phyloP scores from a whole-genome alignment of 2,113 vertebrate genomes.

The Dasyprocta punctata region DNA sequence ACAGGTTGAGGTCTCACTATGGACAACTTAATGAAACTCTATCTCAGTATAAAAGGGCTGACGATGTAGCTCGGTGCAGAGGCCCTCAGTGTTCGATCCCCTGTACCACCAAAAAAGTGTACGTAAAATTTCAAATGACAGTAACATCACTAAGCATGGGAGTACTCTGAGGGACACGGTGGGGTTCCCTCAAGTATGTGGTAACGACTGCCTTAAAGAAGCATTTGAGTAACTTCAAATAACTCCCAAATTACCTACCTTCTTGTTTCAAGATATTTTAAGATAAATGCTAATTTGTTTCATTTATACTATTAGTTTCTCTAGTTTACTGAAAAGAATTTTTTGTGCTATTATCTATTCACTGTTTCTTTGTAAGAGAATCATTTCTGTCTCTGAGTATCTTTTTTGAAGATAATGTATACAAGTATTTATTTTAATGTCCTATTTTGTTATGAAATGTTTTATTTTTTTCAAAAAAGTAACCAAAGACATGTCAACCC shows the following conservation, averaged over 20 bases:
- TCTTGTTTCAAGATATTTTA: not conserved
- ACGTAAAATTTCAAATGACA: not conserved
- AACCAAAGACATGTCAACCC: not conserved
- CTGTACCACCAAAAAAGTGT: not conserved
- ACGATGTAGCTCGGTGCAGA: not conserved
- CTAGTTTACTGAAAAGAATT: not conserved
- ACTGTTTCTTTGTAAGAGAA: not conserved
- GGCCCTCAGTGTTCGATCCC: not conserved
- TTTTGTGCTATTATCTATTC: not conserved
- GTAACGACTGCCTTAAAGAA: not conserved
- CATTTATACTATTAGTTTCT: not conserved
- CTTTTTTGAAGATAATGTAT: not conserved
- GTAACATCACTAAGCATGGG: not conserved
- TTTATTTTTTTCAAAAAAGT: not conserved
- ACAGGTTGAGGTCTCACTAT: not conserved
- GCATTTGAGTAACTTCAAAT: not conserved
- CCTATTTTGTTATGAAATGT: not conserved
- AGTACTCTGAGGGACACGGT: not conserved
- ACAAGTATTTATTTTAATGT: not conserved
- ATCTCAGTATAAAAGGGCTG: not conserved
- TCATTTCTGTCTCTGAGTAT: not conserved
- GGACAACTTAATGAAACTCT: not conserved
- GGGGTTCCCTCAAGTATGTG: no score
- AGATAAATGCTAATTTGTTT: not conserved
- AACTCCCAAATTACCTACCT: not conserved